Evolutionary conservation across 2,888 invertebrate genomes (phyloP), one percentile per base, ranked within the genome.

Genomic region (Cepaea hortensis): DNA sequence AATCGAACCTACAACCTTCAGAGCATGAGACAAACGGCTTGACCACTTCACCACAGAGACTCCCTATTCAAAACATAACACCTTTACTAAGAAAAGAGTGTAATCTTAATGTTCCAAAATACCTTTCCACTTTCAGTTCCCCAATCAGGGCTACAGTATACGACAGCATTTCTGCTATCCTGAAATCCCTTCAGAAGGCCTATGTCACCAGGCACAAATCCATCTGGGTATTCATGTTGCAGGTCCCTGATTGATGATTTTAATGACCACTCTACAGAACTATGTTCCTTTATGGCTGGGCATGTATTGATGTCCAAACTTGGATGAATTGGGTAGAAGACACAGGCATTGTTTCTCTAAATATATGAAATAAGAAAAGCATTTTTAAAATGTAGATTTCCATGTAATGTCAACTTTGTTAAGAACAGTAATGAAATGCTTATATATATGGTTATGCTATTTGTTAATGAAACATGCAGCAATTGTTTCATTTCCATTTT

Each of bases 321-420:
- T 7, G 85, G 70, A 77, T 46, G 20, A 68, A 85, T 85, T 15
- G 85, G 85, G 76, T 85, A 85, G 85, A 77, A 85, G 11, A 68
- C 23, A 35, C 62, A 79, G 6, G 15, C 35, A 11, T 79, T 62
- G 35, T 62, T 3, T 50, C 18, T 7, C 85, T 85, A 48, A 76
- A 65, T 48, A 75, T 13, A 73, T 61, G 73, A 6, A 73, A 13
- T 35, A 11, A 46, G 0, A 65, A 84, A n/a, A 65, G 18, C 6
- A 20, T 68, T 68, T n/a, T 4, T 68, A 20, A 68, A n/a, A n/a
- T 68, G n/a, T 18, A 55, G 55, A 55, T 11, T 9, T 55, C 6
- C 55, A 55, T 55, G 55, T 55, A 0, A 55, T 55, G 55, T 1
- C 68, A 68, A 68, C 18, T 68, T 18, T 68, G 68, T 20, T 11